Base-by-base conservation (phyloP, 2,888 invertebrate species). In the Drosophila prolongata region DNA sequence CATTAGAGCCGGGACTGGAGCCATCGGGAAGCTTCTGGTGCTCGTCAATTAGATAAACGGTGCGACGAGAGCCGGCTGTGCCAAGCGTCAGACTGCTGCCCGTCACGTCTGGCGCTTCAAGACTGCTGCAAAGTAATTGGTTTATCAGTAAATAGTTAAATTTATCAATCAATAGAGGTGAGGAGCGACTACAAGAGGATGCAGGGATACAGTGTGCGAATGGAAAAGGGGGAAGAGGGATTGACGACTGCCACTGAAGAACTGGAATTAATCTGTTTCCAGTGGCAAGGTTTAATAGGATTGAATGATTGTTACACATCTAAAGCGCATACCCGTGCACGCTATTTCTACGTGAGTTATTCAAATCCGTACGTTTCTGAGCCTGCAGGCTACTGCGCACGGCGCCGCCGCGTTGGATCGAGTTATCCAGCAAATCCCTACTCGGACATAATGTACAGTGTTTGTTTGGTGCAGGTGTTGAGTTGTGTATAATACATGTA, bases 41-140 rank as follows among this genome's bases (percentile, higher is more conserved):
- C 91, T 95, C 95, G 87, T 95, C 95, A 9, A 95, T 94, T 52
- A 96, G 94, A 91, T 97, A 97, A 10, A 97, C 97, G 0, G 97
- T 97, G 82, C 97, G 94, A 49, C 97, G 94, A 1, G 96, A 96
- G 6, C 97, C 97, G 3, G 97, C 96, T 42, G 96, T 95, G 11
- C 96, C 97, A 66, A 97, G 94, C 59, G 94, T 95, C 56, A 95
- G 90, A 14, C 95, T 93, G 77, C 94, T 94, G 24, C 93, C 92
- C 10, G 92, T 91, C 56, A 92, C 92, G 84, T 92, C 92, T 24
- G 92, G 91, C 76, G 92, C 87, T 77, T 92, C 92, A 64, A 92
- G 80, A 42, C 92, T 92, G 70, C 81, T 87, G 68, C 44, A 77
- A 70, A 40, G 11, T 9, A 50, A 37, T 19, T n/a, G 3, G 10